Conservation (phyloP, 2,797 vertebrate species). For the Myotis planiceps region DNA sequence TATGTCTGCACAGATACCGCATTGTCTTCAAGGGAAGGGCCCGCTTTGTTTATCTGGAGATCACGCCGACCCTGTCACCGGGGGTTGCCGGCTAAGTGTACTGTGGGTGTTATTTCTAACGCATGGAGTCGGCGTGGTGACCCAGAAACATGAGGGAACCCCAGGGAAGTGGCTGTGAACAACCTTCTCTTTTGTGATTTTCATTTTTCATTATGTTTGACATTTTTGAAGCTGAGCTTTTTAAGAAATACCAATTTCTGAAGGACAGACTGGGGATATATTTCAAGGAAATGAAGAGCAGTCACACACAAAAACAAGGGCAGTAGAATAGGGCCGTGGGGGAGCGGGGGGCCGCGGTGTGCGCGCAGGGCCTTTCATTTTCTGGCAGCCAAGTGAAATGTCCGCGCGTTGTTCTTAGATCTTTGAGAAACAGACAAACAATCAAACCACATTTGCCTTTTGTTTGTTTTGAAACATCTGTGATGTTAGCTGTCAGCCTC, state of each 20-base stretch:
- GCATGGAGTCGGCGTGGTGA: slow-evolving; percentile 51
- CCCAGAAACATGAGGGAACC: slow-evolving; percentile 67
- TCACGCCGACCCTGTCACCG: slow-evolving; percentile 61
- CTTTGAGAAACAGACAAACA: slow-evolving; percentile 82
- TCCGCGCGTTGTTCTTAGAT: slow-evolving; percentile 41
- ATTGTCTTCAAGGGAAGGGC: slow-evolving; percentile 69
- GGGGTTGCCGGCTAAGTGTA: slow-evolving; percentile 58
- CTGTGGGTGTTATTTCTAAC: slow-evolving; percentile 67
- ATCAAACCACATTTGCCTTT: slow-evolving; percentile 71
- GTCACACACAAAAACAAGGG: slow-evolving; percentile 75
- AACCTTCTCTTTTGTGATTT: slow-evolving; percentile 68
- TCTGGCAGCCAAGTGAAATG: slow-evolving; percentile 32
- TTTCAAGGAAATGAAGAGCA: slow-evolving; percentile 72
- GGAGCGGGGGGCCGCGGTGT: not conserved
- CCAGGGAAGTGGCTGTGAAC: slow-evolving; percentile 69
- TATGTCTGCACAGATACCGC: slow-evolving; percentile 7
- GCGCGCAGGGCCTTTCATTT: not conserved
- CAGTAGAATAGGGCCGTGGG: not conserved
- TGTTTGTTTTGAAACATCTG: slow-evolving; percentile 78
- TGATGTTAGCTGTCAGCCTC: slow-evolving; percentile 76
- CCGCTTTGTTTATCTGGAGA: slow-evolving; percentile 63
- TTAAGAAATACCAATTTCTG: slow-evolving; percentile 63
- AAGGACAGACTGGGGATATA: slow-evolving; percentile 66
- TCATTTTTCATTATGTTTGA: slow-evolving; percentile 73
- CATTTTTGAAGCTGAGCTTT: slow-evolving; percentile 74